Evolutionary conservation across 2,113 vertebrate genomes (phyloP), one percentile per base, ranked within the genome.

Genomic region (Oryzias woworae): DNA sequence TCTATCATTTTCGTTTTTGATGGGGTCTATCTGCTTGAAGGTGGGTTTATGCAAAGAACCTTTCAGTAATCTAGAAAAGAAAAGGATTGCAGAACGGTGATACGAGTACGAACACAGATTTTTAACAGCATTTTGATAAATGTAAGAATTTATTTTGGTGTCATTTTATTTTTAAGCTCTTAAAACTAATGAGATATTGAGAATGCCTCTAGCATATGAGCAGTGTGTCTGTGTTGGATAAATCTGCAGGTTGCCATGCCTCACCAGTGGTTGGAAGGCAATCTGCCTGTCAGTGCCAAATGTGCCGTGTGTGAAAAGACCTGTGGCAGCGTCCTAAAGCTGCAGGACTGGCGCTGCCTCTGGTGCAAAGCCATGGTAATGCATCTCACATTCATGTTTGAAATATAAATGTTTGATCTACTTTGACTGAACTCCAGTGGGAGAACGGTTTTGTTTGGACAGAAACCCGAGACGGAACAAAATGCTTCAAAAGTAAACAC

Each of bases 341-440:
- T 99, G 50, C 97, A 99, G 71, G 97, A 99, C 77, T 98, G 97
- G 97, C 94, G 95, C 83, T 99, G 97, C 90, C 95, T 98, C 74
- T 99, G 97, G 97, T 99, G 97, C 88, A 98, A 96, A 92, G 94
- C 95, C 6, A 98, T 99, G 97, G 97, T 99, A 78, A 90, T 90
- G 59, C 53, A 63, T 62, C 70, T 55, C 63, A 31, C 56, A 60
- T 57, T 5, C 8, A 15, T 1, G 16, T 50, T 54, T 4, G 13
- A 5, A 48, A 43, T 42, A 41, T 12, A 61, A 23, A 58, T 28
- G 26, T 28, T 6, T 28, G 7, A 6, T 28, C 5, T 28, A 6
- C 5, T 28, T 28, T 28, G 26, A 28, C 26, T 4, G 26, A 28
- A 28, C 5, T 6, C 26, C 26, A 28, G 26, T 4, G 1, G 26